Evolutionary conservation across 2,797 vertebrate species (phyloP).

Genomic region (Halcyon badia): DNA sequence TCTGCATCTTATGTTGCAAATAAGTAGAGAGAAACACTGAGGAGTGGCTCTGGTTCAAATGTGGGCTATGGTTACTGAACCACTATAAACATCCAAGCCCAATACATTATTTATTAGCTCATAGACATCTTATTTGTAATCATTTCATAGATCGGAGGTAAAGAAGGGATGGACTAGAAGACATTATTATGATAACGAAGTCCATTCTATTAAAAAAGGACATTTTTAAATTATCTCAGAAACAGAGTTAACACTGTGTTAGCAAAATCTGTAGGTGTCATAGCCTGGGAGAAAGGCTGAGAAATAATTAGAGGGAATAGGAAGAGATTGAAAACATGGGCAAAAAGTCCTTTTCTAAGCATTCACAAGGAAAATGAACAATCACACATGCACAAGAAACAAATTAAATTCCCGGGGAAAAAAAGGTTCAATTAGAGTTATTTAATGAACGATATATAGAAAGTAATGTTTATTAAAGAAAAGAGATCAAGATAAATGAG

Average conservation of each 20-base stretch:
- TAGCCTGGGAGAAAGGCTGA: background rate
- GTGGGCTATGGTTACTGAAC: fast-evolving
- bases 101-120: background rate
- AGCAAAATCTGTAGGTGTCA: background rate
- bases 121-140: background rate
- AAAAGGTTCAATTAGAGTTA: background rate
- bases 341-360: background rate
- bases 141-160: background rate
- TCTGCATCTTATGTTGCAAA: background rate
- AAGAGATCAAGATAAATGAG: background rate
- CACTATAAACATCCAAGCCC: background rate
- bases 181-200: background rate
- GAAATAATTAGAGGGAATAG: background rate
- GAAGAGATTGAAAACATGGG: background rate
- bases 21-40: background rate
- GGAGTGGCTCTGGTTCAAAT: background rate
- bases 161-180: background rate
- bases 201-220: background rate
- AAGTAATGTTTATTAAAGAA: background rate
- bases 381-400: background rate
- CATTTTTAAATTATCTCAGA: background rate
- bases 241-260: background rate
- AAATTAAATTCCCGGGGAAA: background rate
- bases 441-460: background rate
- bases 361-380: background rate